Evolutionary conservation across 1,140 invertebrate species (phyloP).

Genomic region (Ceratina calcarata): DNA sequence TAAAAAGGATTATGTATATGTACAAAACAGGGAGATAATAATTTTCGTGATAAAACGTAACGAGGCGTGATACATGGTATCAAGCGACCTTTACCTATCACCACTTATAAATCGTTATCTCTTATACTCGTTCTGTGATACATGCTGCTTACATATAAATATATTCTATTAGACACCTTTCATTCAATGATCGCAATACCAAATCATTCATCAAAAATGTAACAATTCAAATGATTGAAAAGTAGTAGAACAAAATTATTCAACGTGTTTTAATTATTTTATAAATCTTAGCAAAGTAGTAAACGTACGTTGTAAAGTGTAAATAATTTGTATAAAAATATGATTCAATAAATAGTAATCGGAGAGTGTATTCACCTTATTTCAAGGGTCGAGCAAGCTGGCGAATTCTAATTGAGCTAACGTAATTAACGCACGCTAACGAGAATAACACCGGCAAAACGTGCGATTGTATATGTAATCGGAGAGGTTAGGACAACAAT

Average conservation of each 20-base stretch:
- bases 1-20: no score
- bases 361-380: background rate
- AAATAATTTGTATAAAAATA: no score
- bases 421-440: conserved; percentile 14
- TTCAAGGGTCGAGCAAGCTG: background rate
- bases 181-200: conserved; percentile 4
- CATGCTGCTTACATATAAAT: background rate
- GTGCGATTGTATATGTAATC: background rate
- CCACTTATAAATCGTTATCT: conserved; percentile 15
- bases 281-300: no score
- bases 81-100: conserved; percentile 14
- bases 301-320: no score
- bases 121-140: background rate
- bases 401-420: conserved; percentile 29
- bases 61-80: background rate
- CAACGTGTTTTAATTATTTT: no score
- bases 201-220: background rate
- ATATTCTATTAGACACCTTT: background rate
- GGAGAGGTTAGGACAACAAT: conserved; percentile 26
- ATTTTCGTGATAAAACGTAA: conserved; percentile 14
- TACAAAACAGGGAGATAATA: conserved; percentile 4
- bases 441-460: background rate
- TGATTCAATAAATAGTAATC: no score
- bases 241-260: no score
- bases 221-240: background rate